Conservation (phyloP, 2,113 vertebrate genomes). For the Zapus hudsonius region DNA sequence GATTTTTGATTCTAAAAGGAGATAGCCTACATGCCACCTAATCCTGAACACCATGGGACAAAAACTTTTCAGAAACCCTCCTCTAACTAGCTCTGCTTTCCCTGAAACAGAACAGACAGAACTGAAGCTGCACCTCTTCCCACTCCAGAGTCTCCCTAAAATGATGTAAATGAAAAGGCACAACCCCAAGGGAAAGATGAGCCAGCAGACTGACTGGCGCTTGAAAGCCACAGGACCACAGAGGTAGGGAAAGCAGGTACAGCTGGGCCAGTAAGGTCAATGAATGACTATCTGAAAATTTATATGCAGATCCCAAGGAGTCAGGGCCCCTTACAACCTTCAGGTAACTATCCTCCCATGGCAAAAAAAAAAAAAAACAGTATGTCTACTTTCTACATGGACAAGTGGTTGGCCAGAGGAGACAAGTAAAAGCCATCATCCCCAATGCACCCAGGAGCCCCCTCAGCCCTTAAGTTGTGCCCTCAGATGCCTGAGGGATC, state of each 20-base stretch:
- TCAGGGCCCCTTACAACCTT: background rate
- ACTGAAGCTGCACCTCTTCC: background rate
- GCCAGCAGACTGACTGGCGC: no score
- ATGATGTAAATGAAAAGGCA: background rate
- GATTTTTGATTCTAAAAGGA: background rate
- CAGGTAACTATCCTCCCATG: background rate
- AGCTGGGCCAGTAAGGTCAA: background rate
- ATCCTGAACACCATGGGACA: rapidly evolving
- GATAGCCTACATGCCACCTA: background rate
- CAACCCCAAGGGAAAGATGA: background rate
- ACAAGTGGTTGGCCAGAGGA: background rate
- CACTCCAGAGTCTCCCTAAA: background rate
- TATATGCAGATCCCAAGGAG: background rate
- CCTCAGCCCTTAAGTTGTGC: no score
- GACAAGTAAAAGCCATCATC: background rate
- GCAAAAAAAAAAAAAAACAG: background rate
- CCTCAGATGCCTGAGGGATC: background rate
- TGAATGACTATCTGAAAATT: background rate
- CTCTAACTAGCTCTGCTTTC: background rate
- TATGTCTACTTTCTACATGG: no score
- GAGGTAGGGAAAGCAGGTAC: no score
- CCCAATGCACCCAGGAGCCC: rapidly evolving
- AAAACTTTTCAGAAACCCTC: background rate
- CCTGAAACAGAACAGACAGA: no score
- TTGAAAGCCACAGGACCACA: background rate